phyloP scores from a whole-genome alignment of 2,888 invertebrate genomes.

The Punctoribates punctum region DNA sequence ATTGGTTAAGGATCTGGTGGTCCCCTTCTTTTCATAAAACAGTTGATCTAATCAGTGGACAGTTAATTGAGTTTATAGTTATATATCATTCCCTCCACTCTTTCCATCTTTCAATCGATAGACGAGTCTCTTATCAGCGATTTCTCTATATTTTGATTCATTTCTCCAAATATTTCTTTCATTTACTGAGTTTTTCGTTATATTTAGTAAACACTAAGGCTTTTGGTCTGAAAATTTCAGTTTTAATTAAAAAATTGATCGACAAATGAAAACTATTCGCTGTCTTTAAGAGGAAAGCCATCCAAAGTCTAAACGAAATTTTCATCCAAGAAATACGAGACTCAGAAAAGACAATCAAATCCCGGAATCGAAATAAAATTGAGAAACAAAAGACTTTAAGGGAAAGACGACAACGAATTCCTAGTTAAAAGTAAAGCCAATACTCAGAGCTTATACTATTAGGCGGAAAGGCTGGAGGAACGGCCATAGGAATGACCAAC shows the following conservation, averaged over 20 bases:
- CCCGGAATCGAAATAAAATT: neutral
- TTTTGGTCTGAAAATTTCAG: no score
- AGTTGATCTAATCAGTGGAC: neutral
- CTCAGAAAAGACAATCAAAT: neutral
- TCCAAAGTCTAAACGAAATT: neutral
- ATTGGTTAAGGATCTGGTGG: neutral
- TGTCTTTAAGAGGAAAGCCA: neutral
- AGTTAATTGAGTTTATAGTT: conserved; percentile 14
- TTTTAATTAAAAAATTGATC: no score
- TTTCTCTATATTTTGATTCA: neutral
- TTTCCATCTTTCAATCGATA: conserved; percentile 4
- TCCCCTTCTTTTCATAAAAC: neutral
- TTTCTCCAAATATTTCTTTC: no score
- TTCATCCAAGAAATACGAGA: neutral
- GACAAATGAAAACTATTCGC: no score
- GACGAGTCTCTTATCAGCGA: neutral
- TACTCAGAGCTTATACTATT: no score
- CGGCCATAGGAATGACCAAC: no score
- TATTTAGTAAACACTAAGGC: no score
- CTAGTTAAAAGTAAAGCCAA: neutral
- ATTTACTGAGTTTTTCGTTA: no score
- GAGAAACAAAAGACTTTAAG: neutral
- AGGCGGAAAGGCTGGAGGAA: no score
- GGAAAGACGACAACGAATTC: neutral
- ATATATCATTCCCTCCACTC: neutral